These are phyloP conservation scores for Channa argus DNA, from an alignment of 2,113 vertebrate species.

Conservation along the genomic window DNA sequence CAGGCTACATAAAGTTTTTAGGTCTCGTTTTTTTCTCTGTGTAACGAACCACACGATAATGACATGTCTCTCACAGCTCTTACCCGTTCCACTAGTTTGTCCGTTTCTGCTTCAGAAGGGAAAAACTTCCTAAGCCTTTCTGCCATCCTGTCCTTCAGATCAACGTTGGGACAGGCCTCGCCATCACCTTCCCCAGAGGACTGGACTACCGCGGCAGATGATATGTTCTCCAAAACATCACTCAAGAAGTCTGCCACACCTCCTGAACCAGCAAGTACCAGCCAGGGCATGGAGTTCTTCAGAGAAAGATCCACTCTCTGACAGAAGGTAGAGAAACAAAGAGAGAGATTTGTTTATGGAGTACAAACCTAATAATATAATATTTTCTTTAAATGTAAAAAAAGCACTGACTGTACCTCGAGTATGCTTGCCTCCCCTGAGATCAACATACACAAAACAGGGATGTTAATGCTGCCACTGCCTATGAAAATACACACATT, in stretches of 20 bases:
- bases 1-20: too few relatives aligned
- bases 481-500: conserved; percentile 70
- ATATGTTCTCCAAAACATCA: conserved; percentile 83
- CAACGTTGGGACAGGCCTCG: conserved; percentile 53
- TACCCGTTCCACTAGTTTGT: conserved; percentile 82
- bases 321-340: background rate
- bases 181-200: conserved; percentile 65
- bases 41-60: too few relatives aligned
- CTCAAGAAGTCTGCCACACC: conserved; percentile 88
- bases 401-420: conserved; percentile 77
- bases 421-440: conserved; percentile 86
- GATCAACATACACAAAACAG: conserved; percentile 90
- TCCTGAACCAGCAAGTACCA: conserved; percentile 89
- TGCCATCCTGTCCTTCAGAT: conserved; percentile 71
- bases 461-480: conserved; percentile 90
- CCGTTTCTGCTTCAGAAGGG: conserved; percentile 61
- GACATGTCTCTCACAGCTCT: background rate
- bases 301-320: conserved; percentile 87
- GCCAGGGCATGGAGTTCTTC: conserved; percentile 86
- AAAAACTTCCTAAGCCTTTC: conserved; percentile 82
- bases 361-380: background rate
- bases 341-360: background rate
- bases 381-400: background rate
- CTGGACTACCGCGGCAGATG: conserved; percentile 28
- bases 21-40: too few relatives aligned